A percentile compares a stretch with the other conserved stretches of the same genome.
Evolutionary conservation across 2,797 vertebrate genomes (phyloP).

Genomic region (Glossophaga mutica): DNA sequence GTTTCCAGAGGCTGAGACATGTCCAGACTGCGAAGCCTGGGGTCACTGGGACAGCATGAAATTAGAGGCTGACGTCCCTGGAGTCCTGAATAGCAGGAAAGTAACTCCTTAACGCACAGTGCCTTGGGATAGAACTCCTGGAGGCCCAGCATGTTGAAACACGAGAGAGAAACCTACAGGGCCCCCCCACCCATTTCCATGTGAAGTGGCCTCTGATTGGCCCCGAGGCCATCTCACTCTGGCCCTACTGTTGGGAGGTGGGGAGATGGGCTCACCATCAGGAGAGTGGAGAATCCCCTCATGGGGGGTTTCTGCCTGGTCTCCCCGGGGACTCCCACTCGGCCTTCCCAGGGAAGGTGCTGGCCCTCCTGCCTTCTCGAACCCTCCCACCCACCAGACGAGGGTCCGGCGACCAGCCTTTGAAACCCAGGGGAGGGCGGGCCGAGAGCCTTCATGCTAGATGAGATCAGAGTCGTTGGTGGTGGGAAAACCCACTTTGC

Average conservation of each 20-base stretch:
- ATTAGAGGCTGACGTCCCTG: background rate
- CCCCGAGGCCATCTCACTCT: background rate
- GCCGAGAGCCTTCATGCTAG: fast-evolving
- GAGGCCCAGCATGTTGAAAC: background rate
- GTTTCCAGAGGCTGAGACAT: background rate
- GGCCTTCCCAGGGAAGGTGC: too few species aligned
- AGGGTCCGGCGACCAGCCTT: background rate
- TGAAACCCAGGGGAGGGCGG: background rate
- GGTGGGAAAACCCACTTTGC: too few species aligned
- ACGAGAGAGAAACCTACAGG: background rate
- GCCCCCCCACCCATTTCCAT: background rate
- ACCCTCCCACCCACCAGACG: fast-evolving
- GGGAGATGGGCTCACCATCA: fast-evolving
- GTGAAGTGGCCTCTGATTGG: background rate
- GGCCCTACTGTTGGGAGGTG: fast-evolving
- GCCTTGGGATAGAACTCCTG: background rate
- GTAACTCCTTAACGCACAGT: background rate
- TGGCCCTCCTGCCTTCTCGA: background rate
- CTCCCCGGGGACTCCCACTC: background rate
- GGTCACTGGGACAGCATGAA: background rate
- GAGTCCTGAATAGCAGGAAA: background rate
- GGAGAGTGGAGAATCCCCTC: background rate
- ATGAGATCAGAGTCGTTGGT: background rate
- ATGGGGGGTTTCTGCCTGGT: background rate
- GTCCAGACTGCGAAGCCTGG: background rate